Percentiles rank a stretch among this genome's conserved stretches.
Conservation (phyloP, 2,888 invertebrate genomes). For the Gortyna flavago region DNA sequence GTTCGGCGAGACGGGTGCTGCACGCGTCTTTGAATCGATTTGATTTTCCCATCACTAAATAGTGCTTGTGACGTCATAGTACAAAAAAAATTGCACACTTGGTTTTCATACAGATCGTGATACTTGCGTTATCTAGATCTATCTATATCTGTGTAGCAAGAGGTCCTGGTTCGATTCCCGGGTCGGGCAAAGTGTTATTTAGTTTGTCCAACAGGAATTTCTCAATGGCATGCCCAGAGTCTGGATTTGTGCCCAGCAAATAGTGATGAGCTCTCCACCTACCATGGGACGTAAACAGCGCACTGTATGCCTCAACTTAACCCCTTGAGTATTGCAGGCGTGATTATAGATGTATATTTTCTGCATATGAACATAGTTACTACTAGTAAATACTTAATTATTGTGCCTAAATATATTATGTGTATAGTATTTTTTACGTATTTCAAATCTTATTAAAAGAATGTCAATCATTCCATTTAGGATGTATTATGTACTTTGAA, state of each 20-base stretch:
- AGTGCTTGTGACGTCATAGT: too few relatives aligned
- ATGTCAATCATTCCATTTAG: constrained; percentile 53
- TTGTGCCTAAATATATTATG: constrained; percentile 63
- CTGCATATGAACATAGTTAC: constrained; percentile 42
- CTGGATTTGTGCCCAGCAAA: not conserved
- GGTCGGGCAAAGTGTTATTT: not conserved
- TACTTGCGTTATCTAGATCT: too few relatives aligned
- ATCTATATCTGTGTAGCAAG: too few relatives aligned
- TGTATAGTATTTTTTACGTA: constrained; percentile 64
- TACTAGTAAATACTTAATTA: constrained; percentile 55
- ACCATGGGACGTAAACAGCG: not conserved
- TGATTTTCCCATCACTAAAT: too few relatives aligned
- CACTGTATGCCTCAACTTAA: not conserved
- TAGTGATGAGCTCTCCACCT: not conserved
- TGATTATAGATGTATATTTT: constrained; percentile 21
- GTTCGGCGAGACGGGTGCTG: too few relatives aligned
- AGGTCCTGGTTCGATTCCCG: not conserved
- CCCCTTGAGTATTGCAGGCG: fast-evolving
- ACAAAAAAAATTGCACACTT: too few relatives aligned
- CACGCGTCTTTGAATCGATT: too few relatives aligned
- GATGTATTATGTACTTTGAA: constrained; percentile 27
- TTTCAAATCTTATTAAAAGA: constrained; percentile 32
- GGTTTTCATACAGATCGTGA: too few relatives aligned
- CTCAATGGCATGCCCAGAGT: not conserved
- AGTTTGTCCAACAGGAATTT: not conserved